Evolutionary conservation across 2,888 invertebrate genomes (phyloP), one percentile per base, ranked within the genome.

Genomic region (Amitus sp.): DNA sequence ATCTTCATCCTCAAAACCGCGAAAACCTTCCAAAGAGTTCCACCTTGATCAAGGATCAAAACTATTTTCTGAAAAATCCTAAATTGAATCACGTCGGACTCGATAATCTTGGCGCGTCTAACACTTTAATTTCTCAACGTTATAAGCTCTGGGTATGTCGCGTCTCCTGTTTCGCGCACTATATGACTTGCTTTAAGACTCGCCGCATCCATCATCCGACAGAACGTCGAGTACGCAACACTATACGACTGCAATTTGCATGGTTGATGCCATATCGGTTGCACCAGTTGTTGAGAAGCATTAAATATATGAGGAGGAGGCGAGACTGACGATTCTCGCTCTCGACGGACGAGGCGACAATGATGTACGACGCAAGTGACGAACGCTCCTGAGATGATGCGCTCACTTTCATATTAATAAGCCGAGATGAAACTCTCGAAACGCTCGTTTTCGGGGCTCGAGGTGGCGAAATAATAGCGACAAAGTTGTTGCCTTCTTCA

Each of bases 401-500:
- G 34, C 6, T 34, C n/a, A 34, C n/a, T 34, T 34, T 9, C 6
- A 12, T 34, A 34, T 4, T 6, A 34, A 34, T 34, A 4, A 34
- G 4, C 13, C 39, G 42, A 45, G 18, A 45, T 70, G 73, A 74
- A 70, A 68, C 7, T 71, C 68, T 66, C 71, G 67, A 71, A 66
- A 68, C 59, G 59, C n/a, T 34, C 13, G 34, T 34, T n/a, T n/a
- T n/a, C n/a, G n/a, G n/a, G n/a, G n/a, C n/a, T n/a, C n/a, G n/a
- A 39, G 10, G 10, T 10, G n/a, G 12, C 13, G 15, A 13, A 13
- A 37, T 37, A 2, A 37, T 37, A 37, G 55, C 69, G 73, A 71
- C 73, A 65, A 75, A 79, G 76, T 80, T 78, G 78, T 74, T 78
- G 78, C 73, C 76, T 75, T 72, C 75, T 71, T 75, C 78, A 77